Conservation (phyloP, 2,797 vertebrate genomes). For the Pelobates cultripes region DNA sequence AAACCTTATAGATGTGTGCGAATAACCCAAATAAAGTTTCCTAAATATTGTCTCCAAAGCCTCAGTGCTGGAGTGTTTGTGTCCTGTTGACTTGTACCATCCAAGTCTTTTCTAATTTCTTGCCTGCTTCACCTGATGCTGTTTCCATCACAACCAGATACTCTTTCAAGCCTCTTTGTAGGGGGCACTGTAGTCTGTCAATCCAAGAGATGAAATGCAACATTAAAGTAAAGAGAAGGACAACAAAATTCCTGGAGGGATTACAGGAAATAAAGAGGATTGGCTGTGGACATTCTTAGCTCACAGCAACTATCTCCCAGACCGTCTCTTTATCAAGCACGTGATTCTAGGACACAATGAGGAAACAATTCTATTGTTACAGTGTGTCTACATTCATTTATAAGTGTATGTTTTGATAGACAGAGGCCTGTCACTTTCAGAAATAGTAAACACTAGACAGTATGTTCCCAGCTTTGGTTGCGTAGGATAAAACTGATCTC, state of each 20-base stretch:
- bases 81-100: background rate
- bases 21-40: background rate
- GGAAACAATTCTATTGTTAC: background rate
- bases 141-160: constrained; percentile 71
- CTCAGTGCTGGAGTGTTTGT: background rate
- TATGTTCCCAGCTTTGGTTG: background rate
- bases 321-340: background rate
- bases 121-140: background rate
- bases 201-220: constrained; percentile 40
- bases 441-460: background rate
- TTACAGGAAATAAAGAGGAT: constrained; percentile 25
- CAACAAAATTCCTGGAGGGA: constrained; percentile 44
- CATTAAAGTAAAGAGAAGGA: constrained; percentile 1
- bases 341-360: background rate
- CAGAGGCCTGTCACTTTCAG: background rate
- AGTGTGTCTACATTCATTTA: background rate
- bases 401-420: background rate
- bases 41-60: background rate
- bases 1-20: background rate
- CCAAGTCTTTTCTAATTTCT: background rate
- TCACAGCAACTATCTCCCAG: constrained; percentile 25
- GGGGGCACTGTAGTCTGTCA: constrained; percentile 26
- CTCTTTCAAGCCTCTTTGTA: constrained; percentile 56
- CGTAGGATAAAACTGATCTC: background rate
- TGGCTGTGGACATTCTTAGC: constrained; percentile 28